phyloP scores from a whole-genome alignment of 1,140 invertebrate genomes.

The Augochlora pura region DNA sequence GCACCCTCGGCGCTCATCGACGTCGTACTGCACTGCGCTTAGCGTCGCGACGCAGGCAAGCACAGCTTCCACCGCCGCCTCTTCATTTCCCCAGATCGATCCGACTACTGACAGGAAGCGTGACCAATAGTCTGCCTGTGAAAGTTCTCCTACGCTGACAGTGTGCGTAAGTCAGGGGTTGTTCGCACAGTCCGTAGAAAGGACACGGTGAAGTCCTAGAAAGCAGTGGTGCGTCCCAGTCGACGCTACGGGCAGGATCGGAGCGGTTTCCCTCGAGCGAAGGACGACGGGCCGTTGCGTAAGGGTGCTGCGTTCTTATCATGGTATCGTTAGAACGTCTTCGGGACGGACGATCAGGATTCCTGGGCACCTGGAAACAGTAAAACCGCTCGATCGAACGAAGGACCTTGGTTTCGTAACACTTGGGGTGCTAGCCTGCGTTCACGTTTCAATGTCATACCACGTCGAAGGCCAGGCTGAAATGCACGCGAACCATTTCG shows the following conservation, averaged over 20 bases:
- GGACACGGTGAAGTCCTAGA: background rate
- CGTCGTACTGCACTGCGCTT: constrained; percentile 33
- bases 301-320: background rate
- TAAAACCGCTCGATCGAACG: no score
- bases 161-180: background rate
- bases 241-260: background rate
- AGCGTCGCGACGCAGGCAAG: constrained; percentile 42
- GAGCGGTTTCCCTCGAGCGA: background rate
- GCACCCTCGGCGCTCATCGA: background rate
- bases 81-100: constrained; percentile 52
- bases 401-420: background rate
- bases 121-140: constrained; percentile 28
- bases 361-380: background rate
- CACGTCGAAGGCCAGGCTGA: background rate
- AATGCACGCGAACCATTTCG: background rate
- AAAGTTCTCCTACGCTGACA: constrained; percentile 24
- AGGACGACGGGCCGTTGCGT: no score
- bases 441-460: background rate
- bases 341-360: background rate
- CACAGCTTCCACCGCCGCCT: constrained; percentile 51
- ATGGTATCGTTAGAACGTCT: background rate
- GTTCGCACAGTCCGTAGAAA: background rate
- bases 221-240: background rate
- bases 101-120: constrained; percentile 37
- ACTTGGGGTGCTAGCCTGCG: background rate